Evolutionary conservation across 2,113 vertebrate genomes (phyloP).

Genomic region (Camelus dromedarius): DNA sequence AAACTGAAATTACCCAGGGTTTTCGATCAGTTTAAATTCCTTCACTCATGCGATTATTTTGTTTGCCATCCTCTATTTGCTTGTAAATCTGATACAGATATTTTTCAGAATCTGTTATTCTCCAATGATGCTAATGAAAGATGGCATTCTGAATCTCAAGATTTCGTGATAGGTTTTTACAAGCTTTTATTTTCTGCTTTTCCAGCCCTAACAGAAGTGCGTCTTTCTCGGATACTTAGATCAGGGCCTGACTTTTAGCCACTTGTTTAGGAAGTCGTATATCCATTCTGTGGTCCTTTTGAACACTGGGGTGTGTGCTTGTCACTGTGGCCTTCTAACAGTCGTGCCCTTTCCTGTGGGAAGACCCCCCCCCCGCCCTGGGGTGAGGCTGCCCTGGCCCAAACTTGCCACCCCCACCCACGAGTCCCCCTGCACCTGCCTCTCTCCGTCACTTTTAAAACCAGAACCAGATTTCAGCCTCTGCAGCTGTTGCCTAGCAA

Average conservation of each 20-base stretch:
- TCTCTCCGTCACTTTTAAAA: not conserved
- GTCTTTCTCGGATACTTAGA: not conserved
- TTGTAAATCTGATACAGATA: not conserved
- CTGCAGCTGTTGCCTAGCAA: conserved; percentile 69
- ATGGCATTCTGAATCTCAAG: not conserved
- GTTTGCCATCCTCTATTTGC: not conserved
- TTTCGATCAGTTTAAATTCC: not conserved
- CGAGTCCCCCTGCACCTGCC: not conserved
- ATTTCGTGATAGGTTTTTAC: not conserved
- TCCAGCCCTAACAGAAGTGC: not conserved
- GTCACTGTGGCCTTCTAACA: not conserved
- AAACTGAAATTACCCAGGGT: not conserved
- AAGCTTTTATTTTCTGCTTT: not conserved
- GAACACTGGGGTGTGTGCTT: not conserved
- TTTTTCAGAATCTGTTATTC: not conserved
- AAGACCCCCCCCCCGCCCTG: not conserved
- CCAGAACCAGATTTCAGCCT: not conserved
- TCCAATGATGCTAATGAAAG: not conserved
- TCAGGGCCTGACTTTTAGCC: not conserved
- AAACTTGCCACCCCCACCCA: not conserved
- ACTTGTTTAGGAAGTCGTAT: not conserved
- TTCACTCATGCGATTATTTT: not conserved
- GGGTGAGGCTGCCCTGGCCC: not conserved
- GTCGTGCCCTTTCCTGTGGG: not conserved
- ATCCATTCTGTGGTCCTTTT: not conserved